These are phyloP conservation scores for Holacanthella duospinosa DNA, from an alignment of 2,888 invertebrate species.

Conservation along the genomic window DNA sequence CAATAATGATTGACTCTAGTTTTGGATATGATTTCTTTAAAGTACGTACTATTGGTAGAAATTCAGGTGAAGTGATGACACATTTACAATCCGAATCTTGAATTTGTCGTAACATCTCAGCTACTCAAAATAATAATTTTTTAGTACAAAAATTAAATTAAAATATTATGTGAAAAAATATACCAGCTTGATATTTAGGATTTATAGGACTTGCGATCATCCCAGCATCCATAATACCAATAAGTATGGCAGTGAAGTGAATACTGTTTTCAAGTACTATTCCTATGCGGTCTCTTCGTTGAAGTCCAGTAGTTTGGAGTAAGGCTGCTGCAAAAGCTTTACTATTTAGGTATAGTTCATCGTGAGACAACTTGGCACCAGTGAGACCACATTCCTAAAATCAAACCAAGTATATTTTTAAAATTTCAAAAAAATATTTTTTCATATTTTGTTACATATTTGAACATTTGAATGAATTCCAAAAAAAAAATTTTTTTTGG, in stretches of 20 bases:
- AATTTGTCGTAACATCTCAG: slow-evolving; percentile 35
- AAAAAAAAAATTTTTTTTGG: too few species aligned
- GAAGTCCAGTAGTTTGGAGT: slow-evolving; percentile 24
- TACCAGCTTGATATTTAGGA: slow-evolving; percentile 34
- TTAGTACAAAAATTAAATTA: too few species aligned
- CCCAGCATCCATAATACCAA: slow-evolving; percentile 24
- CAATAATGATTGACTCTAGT: slow-evolving; percentile 25
- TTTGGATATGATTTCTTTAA: slow-evolving; percentile 21
- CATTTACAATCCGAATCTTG: slow-evolving; percentile 22
- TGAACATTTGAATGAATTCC: too few species aligned
- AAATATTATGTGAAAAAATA: too few species aligned
- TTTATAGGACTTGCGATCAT: slow-evolving; percentile 36
- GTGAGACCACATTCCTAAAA: slow-evolving; percentile 26
- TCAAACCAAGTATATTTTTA: too few species aligned
- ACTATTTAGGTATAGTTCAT: slow-evolving; percentile 18
- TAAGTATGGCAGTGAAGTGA: slow-evolving; percentile 34
- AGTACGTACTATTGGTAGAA: slow-evolving; percentile 19
- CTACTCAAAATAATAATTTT: too few species aligned
- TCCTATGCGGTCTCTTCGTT: slow-evolving; percentile 32
- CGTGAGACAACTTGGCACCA: slow-evolving; percentile 26
- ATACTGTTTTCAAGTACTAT: slow-evolving; percentile 38
- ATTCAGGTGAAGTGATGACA: slow-evolving; percentile 26
- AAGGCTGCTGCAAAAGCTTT: slow-evolving; percentile 36
- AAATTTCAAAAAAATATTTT: too few species aligned
- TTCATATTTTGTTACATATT: too few species aligned